Evolutionary conservation across 2,888 invertebrate species (phyloP), one percentile per base, ranked within the genome.

Genomic region (Hypolimnas misippus): DNA sequence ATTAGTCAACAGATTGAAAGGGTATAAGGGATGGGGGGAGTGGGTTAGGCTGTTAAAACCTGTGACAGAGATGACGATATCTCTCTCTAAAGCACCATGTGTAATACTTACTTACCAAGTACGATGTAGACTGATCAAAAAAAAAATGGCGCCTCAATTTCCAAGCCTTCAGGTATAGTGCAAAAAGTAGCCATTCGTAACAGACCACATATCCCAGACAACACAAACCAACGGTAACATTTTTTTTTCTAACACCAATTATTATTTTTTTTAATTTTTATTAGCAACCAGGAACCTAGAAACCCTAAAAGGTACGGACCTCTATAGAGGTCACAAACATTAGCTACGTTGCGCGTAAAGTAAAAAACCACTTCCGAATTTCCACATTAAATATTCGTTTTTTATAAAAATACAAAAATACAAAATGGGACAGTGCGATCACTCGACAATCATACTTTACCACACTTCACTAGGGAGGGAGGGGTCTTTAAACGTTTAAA

Each of bases 361-460:
- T 81, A 83, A 86, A 87, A 84, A 84, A 86, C 85, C 12, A 88
- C 89, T 79, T 86, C 84, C 87, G 86, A 89, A 89, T 90, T 73
- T 25, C 25, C 86, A 83, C 86, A 83, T 86, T 85, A 85, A 25
- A 82, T 86, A 49, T 25, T 29, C 80, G 81, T 87, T 89, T 89
- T 85, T 89, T 91, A 91, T 91, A 91, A 91, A 91, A 91, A 91
- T 91, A 91, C 89, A 91, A 91, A 91, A 91, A 90, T 91, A 91
- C 91, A 91, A 91, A 91, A 91, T 86, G 91, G 91, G 90, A 91
- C 89, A 89, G 87, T 87, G 90, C 89, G 83, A 88, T 82, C 84
- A 84, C 70, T 81, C 84, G 78, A 80, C 76, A 78, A 75, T 81
- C 87, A 86, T 85, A 81, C 86, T 82, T 82, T 84, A 25, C 81